Conservation (phyloP, 2,113 vertebrate species). For the Tupaia tana region DNA sequence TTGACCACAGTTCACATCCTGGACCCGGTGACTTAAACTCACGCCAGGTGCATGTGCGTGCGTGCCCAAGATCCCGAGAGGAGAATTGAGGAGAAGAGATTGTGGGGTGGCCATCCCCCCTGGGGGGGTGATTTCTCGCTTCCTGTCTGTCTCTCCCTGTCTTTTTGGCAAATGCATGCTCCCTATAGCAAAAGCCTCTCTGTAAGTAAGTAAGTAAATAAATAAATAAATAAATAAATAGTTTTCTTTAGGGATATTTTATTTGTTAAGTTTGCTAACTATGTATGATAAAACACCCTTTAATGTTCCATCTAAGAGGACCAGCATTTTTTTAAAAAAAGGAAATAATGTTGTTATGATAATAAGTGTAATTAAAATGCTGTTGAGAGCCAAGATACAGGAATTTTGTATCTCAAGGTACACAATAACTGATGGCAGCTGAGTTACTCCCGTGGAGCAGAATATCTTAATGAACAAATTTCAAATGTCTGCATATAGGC, state of each 20-base stretch:
- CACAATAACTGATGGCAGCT: background rate
- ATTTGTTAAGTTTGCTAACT: background rate
- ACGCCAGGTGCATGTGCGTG: too few species aligned
- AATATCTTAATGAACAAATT: constrained; percentile 67
- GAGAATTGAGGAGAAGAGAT: too few species aligned
- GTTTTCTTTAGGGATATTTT: background rate
- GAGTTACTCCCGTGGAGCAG: constrained; percentile 55
- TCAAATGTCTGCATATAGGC: constrained; percentile 49
- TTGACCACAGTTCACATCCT: too few species aligned
- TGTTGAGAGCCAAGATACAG: constrained; percentile 26
- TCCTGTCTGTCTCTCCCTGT: too few species aligned
- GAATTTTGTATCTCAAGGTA: constrained; percentile 33
- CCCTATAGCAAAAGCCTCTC: too few species aligned
- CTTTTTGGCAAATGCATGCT: too few species aligned
- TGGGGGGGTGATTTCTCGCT: too few species aligned
- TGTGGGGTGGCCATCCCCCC: too few species aligned
- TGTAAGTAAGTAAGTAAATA: background rate
- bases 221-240: background rate
- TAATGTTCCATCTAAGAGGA: background rate
- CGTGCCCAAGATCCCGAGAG: too few species aligned
- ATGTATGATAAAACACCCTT: constrained; percentile 6
- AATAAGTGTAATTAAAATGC: constrained; percentile 55
- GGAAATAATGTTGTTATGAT: constrained; percentile 51
- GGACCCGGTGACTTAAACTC: too few species aligned
- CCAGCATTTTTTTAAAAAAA: constrained; percentile 66